Evolutionary conservation across 2,797 vertebrate species (phyloP).

Genomic region (Eulemur rubriventer): DNA sequence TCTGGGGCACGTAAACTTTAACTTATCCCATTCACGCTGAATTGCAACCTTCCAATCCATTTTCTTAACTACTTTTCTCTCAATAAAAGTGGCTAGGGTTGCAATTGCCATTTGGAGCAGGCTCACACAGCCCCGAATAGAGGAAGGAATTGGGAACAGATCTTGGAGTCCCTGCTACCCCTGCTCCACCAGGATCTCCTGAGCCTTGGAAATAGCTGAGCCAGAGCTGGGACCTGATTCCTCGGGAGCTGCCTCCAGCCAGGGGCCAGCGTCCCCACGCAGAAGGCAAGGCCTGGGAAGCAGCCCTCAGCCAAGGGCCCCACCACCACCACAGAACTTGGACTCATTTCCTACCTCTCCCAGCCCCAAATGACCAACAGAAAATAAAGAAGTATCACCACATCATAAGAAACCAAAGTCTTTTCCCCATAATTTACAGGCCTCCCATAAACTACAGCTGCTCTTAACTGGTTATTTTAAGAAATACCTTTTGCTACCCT

Average conservation of each 20-base stretch:
- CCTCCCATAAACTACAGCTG: not conserved
- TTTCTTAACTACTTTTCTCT: not conserved
- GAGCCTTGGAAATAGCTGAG: not conserved
- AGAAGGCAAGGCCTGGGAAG: not conserved
- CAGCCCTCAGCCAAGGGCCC: not conserved
- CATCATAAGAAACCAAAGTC: not conserved
- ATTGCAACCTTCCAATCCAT: not conserved
- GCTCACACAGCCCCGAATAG: not conserved
- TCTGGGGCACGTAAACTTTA: not conserved
- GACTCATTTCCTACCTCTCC: not conserved
- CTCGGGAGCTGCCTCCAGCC: not conserved
- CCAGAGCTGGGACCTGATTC: not conserved
- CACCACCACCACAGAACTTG: not conserved
- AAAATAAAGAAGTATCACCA: not conserved
- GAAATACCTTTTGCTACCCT: not conserved
- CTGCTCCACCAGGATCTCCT: not conserved
- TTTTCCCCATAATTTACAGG: not conserved
- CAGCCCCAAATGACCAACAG: not conserved
- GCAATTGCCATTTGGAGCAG: not conserved
- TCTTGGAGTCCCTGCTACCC: not conserved
- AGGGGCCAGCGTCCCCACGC: not conserved
- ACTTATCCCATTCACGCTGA: not conserved
- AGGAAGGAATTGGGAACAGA: not conserved
- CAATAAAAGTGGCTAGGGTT: not conserved
- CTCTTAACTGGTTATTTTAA: conserved; percentile 34